phyloP scores from a whole-genome alignment of 2,113 vertebrate species.

The Podarcis muralis region DNA sequence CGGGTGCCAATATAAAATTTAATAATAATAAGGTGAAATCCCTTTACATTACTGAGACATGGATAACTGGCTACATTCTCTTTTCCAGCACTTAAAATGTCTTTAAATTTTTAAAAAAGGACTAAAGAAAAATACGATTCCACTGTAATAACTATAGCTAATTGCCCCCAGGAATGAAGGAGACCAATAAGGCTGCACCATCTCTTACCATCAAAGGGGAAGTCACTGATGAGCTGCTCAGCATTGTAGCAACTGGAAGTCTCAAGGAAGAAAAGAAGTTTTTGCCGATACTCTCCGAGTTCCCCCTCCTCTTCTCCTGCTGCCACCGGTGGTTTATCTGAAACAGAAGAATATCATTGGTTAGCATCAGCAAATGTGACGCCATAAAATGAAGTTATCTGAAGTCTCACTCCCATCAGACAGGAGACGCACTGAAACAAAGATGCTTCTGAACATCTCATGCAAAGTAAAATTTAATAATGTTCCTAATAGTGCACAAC shows the following conservation, averaged over 20 bases:
- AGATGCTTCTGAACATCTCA: neutral
- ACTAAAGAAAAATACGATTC: neutral
- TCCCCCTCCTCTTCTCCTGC: slow-evolving; percentile 90
- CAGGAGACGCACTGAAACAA: neutral
- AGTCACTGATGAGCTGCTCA: slow-evolving; percentile 91
- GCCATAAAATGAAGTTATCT: too few species aligned
- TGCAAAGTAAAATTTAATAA: neutral
- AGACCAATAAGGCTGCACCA: neutral
- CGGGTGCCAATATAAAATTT: too few species aligned
- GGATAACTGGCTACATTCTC: neutral
- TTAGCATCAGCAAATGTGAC: neutral
- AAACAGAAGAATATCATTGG: neutral
- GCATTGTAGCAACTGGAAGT: slow-evolving; percentile 91
- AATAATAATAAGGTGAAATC: neutral
- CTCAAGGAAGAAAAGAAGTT: slow-evolving; percentile 89
- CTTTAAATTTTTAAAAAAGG: neutral
- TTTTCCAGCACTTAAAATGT: neutral
- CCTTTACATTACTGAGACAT: neutral
- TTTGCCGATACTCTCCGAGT: slow-evolving; percentile 89
- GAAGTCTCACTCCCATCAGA: neutral
- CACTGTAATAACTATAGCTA: neutral
- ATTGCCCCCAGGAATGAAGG: neutral
- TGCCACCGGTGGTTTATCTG: slow-evolving; percentile 78
- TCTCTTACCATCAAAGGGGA: slow-evolving; percentile 94
- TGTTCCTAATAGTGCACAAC: neutral